Percentiles rank a stretch among this genome's conserved stretches.
Conservation (phyloP, 2,797 vertebrate species). For the Anableps anableps region DNA sequence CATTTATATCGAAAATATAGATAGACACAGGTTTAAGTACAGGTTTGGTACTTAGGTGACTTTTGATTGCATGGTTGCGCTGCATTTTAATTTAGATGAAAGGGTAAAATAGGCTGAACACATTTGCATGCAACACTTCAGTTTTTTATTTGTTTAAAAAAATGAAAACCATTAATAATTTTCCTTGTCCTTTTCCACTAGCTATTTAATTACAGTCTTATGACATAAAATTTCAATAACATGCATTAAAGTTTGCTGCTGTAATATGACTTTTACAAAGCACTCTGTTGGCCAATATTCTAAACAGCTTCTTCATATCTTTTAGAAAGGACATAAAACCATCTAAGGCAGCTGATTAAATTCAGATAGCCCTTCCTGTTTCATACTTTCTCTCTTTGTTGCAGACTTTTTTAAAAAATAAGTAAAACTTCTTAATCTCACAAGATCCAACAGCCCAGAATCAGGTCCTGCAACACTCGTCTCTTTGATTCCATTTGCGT, state of each 20-base stretch:
- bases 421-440: conserved; percentile 15
- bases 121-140: too few relatives aligned
- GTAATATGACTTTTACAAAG: not conserved
- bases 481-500: conserved; percentile 77
- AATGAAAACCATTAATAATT: not conserved
- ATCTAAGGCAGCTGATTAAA: conserved; percentile 34
- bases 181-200: not conserved
- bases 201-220: not conserved
- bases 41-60: too few relatives aligned
- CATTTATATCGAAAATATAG: too few relatives aligned
- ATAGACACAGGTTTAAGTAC: too few relatives aligned
- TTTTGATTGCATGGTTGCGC: not conserved
- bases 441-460: not conserved
- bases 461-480: conserved; percentile 46
- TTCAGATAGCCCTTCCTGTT: conserved; percentile 36
- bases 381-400: conserved; percentile 15
- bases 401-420: conserved; percentile 24
- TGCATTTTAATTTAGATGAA: not conserved
- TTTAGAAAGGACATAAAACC: conserved; percentile 23
- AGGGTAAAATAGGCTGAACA: not conserved
- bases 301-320: not conserved
- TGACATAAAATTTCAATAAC: not conserved
- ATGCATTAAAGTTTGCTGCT: not conserved
- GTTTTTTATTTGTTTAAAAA: not conserved
- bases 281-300: not conserved